Percentiles rank a stretch among this genome's conserved stretches.
Evolutionary conservation across 2,888 invertebrate species (phyloP).

Genomic region (Cybosia mesomella): DNA sequence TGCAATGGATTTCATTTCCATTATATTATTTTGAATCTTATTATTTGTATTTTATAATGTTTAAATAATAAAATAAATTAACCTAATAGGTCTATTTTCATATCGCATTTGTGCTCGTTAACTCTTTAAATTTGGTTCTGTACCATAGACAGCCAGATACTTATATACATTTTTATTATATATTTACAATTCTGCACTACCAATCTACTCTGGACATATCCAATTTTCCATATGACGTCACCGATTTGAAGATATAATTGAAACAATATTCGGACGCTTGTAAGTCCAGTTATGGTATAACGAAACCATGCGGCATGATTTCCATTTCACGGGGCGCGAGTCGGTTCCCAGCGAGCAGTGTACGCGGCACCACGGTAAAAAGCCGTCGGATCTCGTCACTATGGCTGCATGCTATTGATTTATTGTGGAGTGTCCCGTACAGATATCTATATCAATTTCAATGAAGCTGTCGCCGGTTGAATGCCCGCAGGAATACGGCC

Average conservation of each 20-base stretch:
- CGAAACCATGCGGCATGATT: slow-evolving; percentile 31
- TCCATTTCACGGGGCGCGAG: slow-evolving; percentile 49
- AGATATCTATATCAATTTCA: slow-evolving; percentile 50
- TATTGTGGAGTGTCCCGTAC: slow-evolving; percentile 8
- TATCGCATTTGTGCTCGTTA: too few relatives aligned
- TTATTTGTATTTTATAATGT: too few relatives aligned
- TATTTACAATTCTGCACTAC: too few relatives aligned
- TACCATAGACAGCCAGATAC: too few relatives aligned
- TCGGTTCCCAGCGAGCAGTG: slow-evolving; percentile 32
- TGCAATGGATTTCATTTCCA: too few relatives aligned
- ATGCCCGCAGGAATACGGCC: slow-evolving; percentile 28
- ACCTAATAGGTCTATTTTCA: too few relatives aligned
- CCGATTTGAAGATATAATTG: neutral
- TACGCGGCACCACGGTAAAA: slow-evolving; percentile 21
- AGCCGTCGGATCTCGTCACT: slow-evolving; percentile 26
- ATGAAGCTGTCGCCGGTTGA: slow-evolving; percentile 17
- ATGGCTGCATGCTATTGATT: slow-evolving; percentile 24
- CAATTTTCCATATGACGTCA: neutral
- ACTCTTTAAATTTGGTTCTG: too few relatives aligned
- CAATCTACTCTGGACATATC: neutral
- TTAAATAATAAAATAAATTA: too few relatives aligned
- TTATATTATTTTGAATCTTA: too few relatives aligned
- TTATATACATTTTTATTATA: too few relatives aligned
- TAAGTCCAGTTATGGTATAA: slow-evolving; percentile 24
- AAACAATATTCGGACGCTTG: neutral